A percentile compares a stretch with the other conserved stretches of the same genome.
phyloP scores from a whole-genome alignment of 1,140 invertebrate species.

The Myzus persicae region DNA sequence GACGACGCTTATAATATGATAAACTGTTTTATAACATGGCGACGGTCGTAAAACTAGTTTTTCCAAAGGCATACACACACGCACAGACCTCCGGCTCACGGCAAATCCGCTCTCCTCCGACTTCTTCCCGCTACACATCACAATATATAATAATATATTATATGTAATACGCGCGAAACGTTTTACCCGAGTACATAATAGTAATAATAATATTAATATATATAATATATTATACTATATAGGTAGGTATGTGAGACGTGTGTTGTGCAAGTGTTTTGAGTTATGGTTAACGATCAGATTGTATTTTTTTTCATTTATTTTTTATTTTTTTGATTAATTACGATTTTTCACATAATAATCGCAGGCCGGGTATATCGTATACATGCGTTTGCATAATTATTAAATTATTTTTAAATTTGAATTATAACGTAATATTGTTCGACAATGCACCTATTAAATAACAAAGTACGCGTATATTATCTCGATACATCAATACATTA shows the following conservation, averaged over 20 bases:
- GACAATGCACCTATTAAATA: neutral
- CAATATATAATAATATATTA: neutral
- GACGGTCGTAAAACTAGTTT: slow-evolving; percentile 49
- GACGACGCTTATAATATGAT: slow-evolving; percentile 46
- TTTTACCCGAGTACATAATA: neutral
- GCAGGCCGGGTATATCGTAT: too few relatives aligned
- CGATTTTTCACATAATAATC: neutral
- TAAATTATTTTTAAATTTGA: neutral
- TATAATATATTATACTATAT: neutral
- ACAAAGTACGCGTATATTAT: neutral
- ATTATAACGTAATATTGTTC: neutral
- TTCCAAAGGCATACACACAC: slow-evolving; percentile 39
- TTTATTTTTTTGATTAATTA: neutral
- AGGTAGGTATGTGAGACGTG: neutral
- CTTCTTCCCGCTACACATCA: neutral
- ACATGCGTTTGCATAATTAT: neutral
- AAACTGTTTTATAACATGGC: slow-evolving; percentile 53
- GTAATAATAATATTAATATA: neutral
- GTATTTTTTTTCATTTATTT: neutral
- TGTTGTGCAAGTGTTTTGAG: neutral
- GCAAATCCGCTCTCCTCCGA: neutral
- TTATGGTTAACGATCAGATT: neutral
- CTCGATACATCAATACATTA: neutral
- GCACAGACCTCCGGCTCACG: neutral
- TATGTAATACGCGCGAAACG: neutral